phyloP scores from a whole-genome alignment of 2,113 vertebrate genomes.

The Semicossyphus pulcher region DNA sequence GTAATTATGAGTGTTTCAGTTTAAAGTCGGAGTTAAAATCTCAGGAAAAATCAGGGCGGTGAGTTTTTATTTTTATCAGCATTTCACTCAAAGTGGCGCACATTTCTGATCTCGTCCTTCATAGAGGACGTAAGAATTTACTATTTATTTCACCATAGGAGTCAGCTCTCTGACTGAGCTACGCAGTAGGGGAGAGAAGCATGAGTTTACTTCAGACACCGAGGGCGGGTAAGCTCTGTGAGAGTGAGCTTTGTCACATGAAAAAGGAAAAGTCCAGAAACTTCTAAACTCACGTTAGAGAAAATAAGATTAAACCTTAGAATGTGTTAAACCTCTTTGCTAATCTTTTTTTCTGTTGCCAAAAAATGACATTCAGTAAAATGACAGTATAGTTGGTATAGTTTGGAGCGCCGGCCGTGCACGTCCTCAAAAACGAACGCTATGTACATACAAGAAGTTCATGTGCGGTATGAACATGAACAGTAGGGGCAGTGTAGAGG shows the following conservation, averaged over 20 bases:
- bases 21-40: slow-evolving; percentile 33
- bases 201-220: neutral
- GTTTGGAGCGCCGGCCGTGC: too few relatives aligned
- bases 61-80: slow-evolving; percentile 28
- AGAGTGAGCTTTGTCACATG: too few relatives aligned
- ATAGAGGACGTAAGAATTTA: slow-evolving; percentile 37
- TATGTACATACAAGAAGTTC: too few relatives aligned
- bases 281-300: neutral
- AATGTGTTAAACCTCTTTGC: neutral
- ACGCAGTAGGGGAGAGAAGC: neutral
- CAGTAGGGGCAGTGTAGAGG: too few relatives aligned
- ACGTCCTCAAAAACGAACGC: too few relatives aligned
- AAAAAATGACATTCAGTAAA: too few relatives aligned
- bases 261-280: neutral
- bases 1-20: slow-evolving; percentile 52
- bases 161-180: slow-evolving; percentile 2
- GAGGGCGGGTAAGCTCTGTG: too few relatives aligned
- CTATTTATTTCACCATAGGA: slow-evolving; percentile 24
- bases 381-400: too few relatives aligned
- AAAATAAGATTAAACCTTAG: neutral
- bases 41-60: slow-evolving; percentile 15
- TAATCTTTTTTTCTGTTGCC: neutral
- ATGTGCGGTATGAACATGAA: too few relatives aligned
- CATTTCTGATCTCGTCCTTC: slow-evolving; percentile 46
- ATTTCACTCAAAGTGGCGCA: slow-evolving; percentile 37